Conservation (phyloP, 1,140 invertebrate genomes). For the Choristoneura fumiferana region DNA sequence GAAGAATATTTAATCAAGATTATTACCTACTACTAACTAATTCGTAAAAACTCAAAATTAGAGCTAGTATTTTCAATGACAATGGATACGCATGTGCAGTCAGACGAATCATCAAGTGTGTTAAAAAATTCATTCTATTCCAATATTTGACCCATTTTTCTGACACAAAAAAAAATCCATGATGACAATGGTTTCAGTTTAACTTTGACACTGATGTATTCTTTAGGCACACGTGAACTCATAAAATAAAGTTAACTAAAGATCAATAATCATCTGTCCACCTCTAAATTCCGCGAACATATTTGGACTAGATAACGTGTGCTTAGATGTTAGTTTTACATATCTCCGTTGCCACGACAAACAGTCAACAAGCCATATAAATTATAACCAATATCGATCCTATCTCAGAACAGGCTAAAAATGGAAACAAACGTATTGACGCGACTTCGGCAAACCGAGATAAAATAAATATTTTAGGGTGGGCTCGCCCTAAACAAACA, state of each 20-base stretch:
- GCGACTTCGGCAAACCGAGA: conserved; percentile 74
- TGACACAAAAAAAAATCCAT: too few species aligned
- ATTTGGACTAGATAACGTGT: conserved; percentile 66
- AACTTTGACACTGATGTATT: conserved; percentile 4
- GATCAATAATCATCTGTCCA: conserved; percentile 56
- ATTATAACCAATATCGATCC: conserved; percentile 64
- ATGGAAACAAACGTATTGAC: conserved; percentile 71
- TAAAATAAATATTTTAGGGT: conserved; percentile 78
- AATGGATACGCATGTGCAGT: too few species aligned
- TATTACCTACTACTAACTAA: too few species aligned
- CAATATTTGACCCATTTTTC: too few species aligned
- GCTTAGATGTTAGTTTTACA: conserved; percentile 62
- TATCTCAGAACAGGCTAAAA: conserved; percentile 67
- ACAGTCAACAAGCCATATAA: conserved; percentile 55
- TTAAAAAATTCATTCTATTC: too few species aligned
- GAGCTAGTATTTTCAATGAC: too few species aligned
- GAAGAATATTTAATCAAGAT: too few species aligned
- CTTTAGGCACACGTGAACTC: conserved; percentile 25
- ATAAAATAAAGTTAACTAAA: conserved; percentile 44
- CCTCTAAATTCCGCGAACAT: conserved; percentile 64
- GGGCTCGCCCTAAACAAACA: conserved; percentile 75
- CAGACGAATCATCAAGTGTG: too few species aligned
- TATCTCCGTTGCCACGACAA: conserved; percentile 46
- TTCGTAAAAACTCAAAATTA: too few species aligned
- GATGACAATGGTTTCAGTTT: neutral